Evolutionary conservation across 2,113 vertebrate species (phyloP), one percentile per base, ranked within the genome.

Genomic region (Empidonax alnorum): DNA sequence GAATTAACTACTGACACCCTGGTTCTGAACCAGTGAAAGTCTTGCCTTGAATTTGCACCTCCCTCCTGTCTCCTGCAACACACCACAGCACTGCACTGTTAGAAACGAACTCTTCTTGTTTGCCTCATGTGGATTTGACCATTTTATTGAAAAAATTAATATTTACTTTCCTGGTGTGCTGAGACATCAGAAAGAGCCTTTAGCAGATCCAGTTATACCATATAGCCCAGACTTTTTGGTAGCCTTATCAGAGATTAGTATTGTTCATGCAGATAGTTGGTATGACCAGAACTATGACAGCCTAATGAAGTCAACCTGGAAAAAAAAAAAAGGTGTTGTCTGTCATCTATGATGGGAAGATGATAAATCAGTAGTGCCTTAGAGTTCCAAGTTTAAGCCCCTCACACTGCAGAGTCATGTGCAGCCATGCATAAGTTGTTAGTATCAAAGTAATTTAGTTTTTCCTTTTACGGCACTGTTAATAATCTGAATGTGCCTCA

Each of bases 401-500:
- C 14, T 76, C 30, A 44, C 50, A 25, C 46, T 59, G 75, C 67
- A 63, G 75, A 77, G n/a, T 53, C 71, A 17, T 0, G 4, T 44
- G 74, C 83, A 74, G 66, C 46, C 47, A 23, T 30, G 12, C 21
- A 55, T 52, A 85, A 67, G 16, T 21, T 58, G 33, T 30, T 20
- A 31, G n/a, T 44, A 28, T 87, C 66, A 47, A 63, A 81, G 53
- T 63, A 4, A 78, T 72, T 89, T 84, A 42, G 10, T 47, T 95
- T 94, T 95, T 73, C 27, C 47, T 63, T 89, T 81, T 81, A 58
- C 28, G 55, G 42, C 78, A 52, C 65, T 81, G 61, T 63, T 72
- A 72, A 61, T 91, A 89, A 72, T 63, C 30, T 95, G 81, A 87
- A 62, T 87, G 68, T 92, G 72, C 50, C 50, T 77, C 73, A 84